phyloP scores from a whole-genome alignment of 2,888 invertebrate genomes.

The Latrodectus hesperus region DNA sequence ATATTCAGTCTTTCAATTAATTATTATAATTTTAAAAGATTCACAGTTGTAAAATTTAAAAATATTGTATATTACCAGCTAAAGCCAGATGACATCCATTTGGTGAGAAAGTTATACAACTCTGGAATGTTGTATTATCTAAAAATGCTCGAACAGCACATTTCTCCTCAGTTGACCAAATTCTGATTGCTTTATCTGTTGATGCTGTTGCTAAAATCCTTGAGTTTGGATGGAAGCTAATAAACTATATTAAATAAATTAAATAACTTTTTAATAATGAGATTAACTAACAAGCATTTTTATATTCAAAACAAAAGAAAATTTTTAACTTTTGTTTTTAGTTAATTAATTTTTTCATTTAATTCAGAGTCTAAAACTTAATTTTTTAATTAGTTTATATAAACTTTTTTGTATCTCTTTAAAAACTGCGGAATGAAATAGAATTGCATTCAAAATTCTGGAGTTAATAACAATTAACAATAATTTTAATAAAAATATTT shows the following conservation, averaged over 20 bases:
- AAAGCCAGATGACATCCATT: conserved; percentile 89
- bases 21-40: no score
- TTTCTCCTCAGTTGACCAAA: conserved; percentile 91
- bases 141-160: conserved; percentile 84
- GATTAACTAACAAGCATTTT: neutral
- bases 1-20: no score
- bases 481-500: no score
- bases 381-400: no score
- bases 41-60: no score
- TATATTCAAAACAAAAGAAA: neutral
- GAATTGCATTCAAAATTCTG: no score
- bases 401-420: no score
- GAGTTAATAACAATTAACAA: no score
- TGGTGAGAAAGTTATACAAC: conserved; percentile 87
- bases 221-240: conserved; percentile 94
- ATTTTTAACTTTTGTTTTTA: neutral
- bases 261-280: neutral
- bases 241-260: conserved; percentile 78
- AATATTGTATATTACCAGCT: conserved; percentile 79
- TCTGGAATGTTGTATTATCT: conserved; percentile 85
- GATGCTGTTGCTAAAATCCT: conserved; percentile 92
- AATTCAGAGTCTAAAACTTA: no score
- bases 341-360: neutral
- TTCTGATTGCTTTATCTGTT: conserved; percentile 88
- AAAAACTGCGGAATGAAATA: no score